Percentiles rank a stretch among this genome's conserved stretches.
Evolutionary conservation across 2,888 invertebrate species (phyloP).

Genomic region (Schrankia costaestrigalis): DNA sequence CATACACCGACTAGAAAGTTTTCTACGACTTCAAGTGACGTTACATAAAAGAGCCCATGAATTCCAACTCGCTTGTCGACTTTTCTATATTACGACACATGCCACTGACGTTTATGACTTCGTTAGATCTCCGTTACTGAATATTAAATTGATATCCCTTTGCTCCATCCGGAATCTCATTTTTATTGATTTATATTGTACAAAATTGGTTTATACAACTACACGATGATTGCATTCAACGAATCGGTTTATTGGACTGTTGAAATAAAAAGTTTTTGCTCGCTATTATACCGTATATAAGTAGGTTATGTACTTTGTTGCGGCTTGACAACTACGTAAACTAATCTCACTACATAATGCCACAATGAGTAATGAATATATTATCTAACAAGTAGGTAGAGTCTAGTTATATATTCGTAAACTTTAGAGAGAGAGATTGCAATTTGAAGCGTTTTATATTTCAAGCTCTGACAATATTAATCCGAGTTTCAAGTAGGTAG

Average conservation of each 20-base stretch:
- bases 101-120: slow-evolving; percentile 38
- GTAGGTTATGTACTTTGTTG: too few relatives aligned
- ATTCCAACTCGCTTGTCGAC: slow-evolving; percentile 42
- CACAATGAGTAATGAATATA: too few relatives aligned
- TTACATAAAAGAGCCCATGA: slow-evolving; percentile 56
- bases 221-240: slow-evolving; percentile 54
- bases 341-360: too few relatives aligned
- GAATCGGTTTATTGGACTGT: slow-evolving; percentile 54
- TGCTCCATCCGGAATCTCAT: slow-evolving; percentile 38
- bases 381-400: neutral
- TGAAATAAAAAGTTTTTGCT: slow-evolving; percentile 45
- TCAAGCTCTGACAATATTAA: slow-evolving; percentile 34
- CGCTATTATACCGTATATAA: too few relatives aligned
- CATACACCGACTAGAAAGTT: slow-evolving; percentile 55
- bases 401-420: too few relatives aligned
- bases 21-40: slow-evolving; percentile 52
- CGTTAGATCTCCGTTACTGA: slow-evolving; percentile 36
- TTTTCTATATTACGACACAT: slow-evolving; percentile 40
- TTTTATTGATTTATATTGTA: slow-evolving; percentile 54
- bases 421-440: too few relatives aligned
- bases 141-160: slow-evolving; percentile 48
- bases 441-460: slow-evolving; percentile 9
- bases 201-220: slow-evolving; percentile 56
- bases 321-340: too few relatives aligned
- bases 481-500: slow-evolving; percentile 37